Conservation (phyloP, 1,140 invertebrate genomes). For the Diuraphis noxia region DNA sequence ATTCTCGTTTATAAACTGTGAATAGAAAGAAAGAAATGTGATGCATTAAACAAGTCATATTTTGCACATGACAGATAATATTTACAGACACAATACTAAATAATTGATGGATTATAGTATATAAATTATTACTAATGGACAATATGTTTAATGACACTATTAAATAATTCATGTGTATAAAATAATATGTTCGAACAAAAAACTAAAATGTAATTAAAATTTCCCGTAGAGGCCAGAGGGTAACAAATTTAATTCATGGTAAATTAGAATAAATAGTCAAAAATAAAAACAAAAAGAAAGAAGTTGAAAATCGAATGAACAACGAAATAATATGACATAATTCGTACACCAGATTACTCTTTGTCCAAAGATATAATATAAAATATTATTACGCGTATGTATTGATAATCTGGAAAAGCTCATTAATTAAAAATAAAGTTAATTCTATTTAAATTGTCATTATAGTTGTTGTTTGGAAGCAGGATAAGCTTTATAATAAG, state of each 20-base stretch:
- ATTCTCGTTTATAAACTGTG: not conserved
- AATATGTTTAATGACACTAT: not conserved
- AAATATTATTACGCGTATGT: no score
- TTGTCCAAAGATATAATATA: not conserved
- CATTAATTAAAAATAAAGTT: not conserved
- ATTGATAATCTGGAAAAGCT: not conserved
- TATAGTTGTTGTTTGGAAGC: conserved; percentile 1
- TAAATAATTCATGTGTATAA: not conserved
- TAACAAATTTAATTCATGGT: not conserved
- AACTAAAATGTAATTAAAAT: not conserved
- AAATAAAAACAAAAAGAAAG: not conserved
- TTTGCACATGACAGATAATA: not conserved
- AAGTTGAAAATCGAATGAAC: not conserved
- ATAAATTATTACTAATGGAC: no score
- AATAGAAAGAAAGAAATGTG: not conserved
- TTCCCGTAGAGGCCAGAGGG: not conserved
- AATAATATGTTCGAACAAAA: not conserved
- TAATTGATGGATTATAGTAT: not conserved
- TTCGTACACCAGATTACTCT: not conserved
- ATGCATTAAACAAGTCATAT: not conserved
- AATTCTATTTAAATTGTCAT: conserved; percentile 12
- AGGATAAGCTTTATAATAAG: not conserved
- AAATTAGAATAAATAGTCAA: not conserved
- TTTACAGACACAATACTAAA: not conserved
- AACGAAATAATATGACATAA: not conserved